phyloP scores from a whole-genome alignment of 2,888 invertebrate species.

The Encarsia formosa region DNA sequence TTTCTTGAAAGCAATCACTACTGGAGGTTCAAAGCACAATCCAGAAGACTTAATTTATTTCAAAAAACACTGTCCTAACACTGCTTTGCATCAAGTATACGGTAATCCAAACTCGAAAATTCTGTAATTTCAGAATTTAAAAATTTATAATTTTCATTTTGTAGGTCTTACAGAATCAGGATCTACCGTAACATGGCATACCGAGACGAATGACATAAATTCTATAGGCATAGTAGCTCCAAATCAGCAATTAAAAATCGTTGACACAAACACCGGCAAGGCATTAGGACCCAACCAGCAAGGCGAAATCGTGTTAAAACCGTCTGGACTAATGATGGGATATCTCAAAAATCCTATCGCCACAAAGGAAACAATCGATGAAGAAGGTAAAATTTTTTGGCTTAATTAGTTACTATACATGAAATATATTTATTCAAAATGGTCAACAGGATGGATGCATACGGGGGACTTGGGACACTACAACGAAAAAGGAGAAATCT shows the following conservation, averaged over 20 bases:
- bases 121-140: no score
- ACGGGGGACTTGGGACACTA: conserved; percentile 43
- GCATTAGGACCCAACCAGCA: conserved; percentile 34
- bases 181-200: conserved; percentile 19
- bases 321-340: conserved; percentile 51
- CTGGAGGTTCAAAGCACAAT: no score
- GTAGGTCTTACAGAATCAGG: neutral
- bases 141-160: neutral
- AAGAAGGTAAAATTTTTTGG: conserved; percentile 51
- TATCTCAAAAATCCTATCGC: conserved; percentile 56
- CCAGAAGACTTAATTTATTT: no score
- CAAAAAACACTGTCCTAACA: no score
- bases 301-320: conserved; percentile 33
- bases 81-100: no score
- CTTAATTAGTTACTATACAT: no score
- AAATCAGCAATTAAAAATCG: conserved; percentile 35
- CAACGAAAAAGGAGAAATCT: conserved; percentile 39
- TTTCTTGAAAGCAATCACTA: no score
- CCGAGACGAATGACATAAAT: conserved; percentile 20
- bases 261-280: conserved; percentile 29
- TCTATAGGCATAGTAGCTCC: conserved; percentile 34
- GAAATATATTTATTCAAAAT: no score
- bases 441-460: conserved; percentile 37
- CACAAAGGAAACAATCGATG: conserved; percentile 52
- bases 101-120: conserved; percentile 2